Evolutionary conservation across 2,797 vertebrate species (phyloP).

Genomic region (Channa striata): DNA sequence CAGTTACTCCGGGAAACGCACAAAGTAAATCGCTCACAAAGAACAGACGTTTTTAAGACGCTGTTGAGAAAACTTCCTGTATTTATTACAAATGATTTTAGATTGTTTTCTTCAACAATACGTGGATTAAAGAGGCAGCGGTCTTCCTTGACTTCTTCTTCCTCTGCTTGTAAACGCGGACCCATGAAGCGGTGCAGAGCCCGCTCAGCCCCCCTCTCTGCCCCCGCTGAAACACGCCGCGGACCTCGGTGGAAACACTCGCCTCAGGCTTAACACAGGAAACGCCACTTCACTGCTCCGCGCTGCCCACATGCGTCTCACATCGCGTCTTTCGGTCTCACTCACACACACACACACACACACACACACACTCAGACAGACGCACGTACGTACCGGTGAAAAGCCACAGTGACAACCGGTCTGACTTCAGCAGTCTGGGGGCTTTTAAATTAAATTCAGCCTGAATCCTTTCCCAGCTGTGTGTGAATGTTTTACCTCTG

Average conservation of each 20-base stretch:
- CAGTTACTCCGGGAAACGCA: background rate
- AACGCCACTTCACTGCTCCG: constrained; percentile 36
- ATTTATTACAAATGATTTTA: rapidly evolving
- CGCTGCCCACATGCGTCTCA: background rate
- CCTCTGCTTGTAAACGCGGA: constrained; percentile 14
- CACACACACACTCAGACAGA: background rate
- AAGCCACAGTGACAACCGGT: background rate
- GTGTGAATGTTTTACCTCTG: no score
- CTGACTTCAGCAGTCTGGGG: background rate
- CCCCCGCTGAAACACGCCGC: constrained; percentile 30
- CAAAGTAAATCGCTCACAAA: constrained; percentile 8
- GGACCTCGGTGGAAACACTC: constrained; percentile 36
- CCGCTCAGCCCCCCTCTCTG: constrained; percentile 9
- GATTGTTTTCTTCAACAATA: background rate
- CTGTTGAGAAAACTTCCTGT: rapidly evolving
- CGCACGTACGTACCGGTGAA: background rate
- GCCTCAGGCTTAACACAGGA: constrained; percentile 48
- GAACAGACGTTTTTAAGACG: constrained; percentile 3
- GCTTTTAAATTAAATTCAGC: no score
- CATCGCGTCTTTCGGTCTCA: background rate
- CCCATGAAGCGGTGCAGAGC: constrained; percentile 14
- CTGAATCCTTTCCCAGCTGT: background rate
- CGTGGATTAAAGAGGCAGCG: background rate
- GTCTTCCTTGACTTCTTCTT: background rate
- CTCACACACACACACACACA: background rate